Conservation (phyloP, 2,113 vertebrate genomes). For the Anguilla japonica region DNA sequence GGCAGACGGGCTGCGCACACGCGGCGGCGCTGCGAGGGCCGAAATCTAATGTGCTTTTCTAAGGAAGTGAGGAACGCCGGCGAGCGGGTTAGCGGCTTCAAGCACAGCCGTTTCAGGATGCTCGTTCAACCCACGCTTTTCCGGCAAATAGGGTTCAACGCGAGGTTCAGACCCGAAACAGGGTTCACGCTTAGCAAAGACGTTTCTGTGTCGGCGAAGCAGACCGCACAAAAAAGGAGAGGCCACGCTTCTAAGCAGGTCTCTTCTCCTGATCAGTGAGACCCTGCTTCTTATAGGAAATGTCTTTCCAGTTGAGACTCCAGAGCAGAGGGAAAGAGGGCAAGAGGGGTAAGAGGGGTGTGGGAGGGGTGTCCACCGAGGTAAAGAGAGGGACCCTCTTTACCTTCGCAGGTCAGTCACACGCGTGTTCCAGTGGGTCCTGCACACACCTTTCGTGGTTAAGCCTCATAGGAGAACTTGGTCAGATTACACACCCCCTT, state of each 20-base stretch:
- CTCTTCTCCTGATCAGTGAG: not conserved
- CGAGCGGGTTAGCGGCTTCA: not conserved
- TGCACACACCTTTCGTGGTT: not conserved
- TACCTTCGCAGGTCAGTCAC: slow-evolving; percentile 18
- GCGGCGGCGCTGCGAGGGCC: not conserved
- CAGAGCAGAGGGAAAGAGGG: not conserved
- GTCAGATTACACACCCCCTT: not conserved
- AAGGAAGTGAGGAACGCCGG: not conserved
- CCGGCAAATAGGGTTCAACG: not conserved
- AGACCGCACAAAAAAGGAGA: not conserved
- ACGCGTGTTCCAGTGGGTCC: not conserved
- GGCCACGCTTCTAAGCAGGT: not conserved
- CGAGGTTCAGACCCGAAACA: not conserved
- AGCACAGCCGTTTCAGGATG: not conserved
- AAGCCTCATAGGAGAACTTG: not conserved
- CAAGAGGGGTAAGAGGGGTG: not conserved
- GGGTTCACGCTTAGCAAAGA: not conserved
- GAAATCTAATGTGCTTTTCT: not conserved
- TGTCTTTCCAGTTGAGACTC: not conserved
- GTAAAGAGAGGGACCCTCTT: not conserved
- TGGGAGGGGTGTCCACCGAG: not conserved
- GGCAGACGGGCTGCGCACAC: not conserved
- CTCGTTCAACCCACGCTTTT: not conserved
- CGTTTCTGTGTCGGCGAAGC: not conserved
- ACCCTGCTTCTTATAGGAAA: not conserved